Evolutionary conservation across 2,888 invertebrate species (phyloP).

Genomic region (Eristalis pertinax): DNA sequence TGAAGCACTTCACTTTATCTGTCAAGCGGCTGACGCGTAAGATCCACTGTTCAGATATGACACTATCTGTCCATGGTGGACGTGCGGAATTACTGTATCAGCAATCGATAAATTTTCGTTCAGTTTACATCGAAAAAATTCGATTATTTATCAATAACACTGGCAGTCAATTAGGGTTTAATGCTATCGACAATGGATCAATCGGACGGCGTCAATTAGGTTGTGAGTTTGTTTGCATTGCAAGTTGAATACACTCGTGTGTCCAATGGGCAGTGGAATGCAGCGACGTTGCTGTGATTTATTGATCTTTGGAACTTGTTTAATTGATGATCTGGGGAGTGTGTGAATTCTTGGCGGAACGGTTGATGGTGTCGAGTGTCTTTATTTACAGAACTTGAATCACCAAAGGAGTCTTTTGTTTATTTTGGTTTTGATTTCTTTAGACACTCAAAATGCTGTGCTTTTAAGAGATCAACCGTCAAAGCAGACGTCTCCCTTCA

Average conservation of each 20-base stretch:
- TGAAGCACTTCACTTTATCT: no score
- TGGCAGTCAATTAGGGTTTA: constrained; percentile 29
- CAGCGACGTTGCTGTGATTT: background rate
- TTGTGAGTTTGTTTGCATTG: background rate
- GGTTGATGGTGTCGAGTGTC: no score
- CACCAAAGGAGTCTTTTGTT: no score
- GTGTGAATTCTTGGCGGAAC: no score
- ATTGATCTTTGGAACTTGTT: background rate
- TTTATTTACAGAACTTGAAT: no score
- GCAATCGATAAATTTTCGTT: background rate
- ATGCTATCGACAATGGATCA: constrained; percentile 22
- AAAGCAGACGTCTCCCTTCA: no score
- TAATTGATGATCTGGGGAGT: background rate
- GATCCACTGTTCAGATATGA: background rate
- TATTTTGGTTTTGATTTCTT: no score
- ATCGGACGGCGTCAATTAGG: constrained; percentile 12
- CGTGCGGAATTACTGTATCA: background rate
- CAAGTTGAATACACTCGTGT: background rate
- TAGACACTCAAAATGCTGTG: no score
- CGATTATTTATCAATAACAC: constrained; percentile 24
- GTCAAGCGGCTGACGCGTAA: background rate
- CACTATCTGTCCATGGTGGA: background rate
- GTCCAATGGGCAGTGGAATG: background rate
- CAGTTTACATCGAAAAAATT: background rate
- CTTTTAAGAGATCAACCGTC: no score